A percentile compares a stretch with the other conserved stretches of the same genome.
Evolutionary conservation across 2,888 invertebrate genomes (phyloP).

Genomic region (Leucophenga maculata): DNA sequence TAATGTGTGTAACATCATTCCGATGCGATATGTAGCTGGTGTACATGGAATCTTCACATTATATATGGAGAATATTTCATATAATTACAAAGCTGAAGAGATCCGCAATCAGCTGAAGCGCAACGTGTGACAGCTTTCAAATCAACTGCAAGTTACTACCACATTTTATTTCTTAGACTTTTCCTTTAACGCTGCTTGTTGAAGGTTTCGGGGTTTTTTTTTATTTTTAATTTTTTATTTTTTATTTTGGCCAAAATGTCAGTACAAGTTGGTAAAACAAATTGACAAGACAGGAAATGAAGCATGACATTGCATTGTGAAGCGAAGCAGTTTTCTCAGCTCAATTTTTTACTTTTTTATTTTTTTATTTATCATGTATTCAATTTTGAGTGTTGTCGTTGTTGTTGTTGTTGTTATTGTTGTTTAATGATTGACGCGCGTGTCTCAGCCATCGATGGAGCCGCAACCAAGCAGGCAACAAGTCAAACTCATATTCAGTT

Average conservation of each 20-base stretch:
- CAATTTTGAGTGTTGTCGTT: slow-evolving; percentile 38
- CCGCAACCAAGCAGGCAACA: slow-evolving; percentile 27
- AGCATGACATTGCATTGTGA: slow-evolving; percentile 69
- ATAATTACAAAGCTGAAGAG: too few relatives aligned
- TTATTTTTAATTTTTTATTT: neutral
- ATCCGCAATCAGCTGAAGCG: too few relatives aligned
- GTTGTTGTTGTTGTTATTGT: slow-evolving; percentile 10
- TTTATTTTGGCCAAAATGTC: slow-evolving; percentile 7
- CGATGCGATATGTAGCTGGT: too few relatives aligned
- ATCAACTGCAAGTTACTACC: slow-evolving; percentile 8
- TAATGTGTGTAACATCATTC: too few relatives aligned
- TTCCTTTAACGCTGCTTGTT: neutral
- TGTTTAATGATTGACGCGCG: slow-evolving; percentile 50
- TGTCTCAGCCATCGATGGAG: slow-evolving; percentile 34
- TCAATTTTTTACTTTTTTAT: neutral
- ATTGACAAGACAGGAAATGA: slow-evolving; percentile 70
- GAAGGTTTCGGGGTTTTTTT: neutral
- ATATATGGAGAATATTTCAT: too few relatives aligned
- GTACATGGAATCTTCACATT: too few relatives aligned
- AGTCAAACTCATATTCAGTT: slow-evolving; percentile 26
- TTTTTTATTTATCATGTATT: slow-evolving; percentile 26
- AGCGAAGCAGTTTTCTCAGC: slow-evolving; percentile 24
- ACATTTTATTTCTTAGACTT: neutral
- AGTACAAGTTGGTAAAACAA: slow-evolving; percentile 36
- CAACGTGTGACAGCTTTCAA: too few relatives aligned